Evolutionary conservation across 2,888 invertebrate genomes (phyloP), one percentile per base, ranked within the genome.

Genomic region (Adelphocoris suturalis): DNA sequence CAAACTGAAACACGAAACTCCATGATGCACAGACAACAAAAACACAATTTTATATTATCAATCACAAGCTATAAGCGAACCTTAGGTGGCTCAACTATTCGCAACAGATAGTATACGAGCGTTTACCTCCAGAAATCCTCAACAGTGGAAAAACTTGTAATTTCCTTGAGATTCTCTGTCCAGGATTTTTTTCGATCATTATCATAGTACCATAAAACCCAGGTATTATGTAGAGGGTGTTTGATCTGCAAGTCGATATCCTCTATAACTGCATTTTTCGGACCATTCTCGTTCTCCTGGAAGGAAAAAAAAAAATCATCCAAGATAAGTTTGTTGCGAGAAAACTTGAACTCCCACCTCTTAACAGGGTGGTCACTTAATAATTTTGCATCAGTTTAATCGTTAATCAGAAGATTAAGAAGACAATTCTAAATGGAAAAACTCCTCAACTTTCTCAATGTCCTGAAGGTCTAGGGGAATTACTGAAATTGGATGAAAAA

Each of bases 131-230:
- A 99, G 94, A 99, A 99, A 94, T 99, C 99, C 95, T 99, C 99
- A 48, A 99, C 99, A n/a, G 98, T 98, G 93, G 97, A 96, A 94
- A 99, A 98, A 92, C 97, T 97, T 90, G 98, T 97, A 88, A 99
- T 97, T 94, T 98, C 97, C 93, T 97, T 97, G 93, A 98, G 96
- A 94, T 98, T 98, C 92, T 98, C 97, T 93, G 98, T 97, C 99
- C 99, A 99, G 90, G 96, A 95, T 93, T 97, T 97, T 93, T 95
- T 96, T 93, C 97, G 96, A 94, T 99, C 98, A 93, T 97, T 97
- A 93, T 99, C 99, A 93, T 97, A 98, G 94, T 98, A 99, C 99
- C 99, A 99, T 91, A 99, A 95, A 14, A 98, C 98, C 99, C 99
- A 99, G 91, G 96, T 96, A 94, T 98, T 97, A 93, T 99, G 98